Evolutionary conservation across 2,797 vertebrate species (phyloP).

Genomic region (Hippocampus kuda): DNA sequence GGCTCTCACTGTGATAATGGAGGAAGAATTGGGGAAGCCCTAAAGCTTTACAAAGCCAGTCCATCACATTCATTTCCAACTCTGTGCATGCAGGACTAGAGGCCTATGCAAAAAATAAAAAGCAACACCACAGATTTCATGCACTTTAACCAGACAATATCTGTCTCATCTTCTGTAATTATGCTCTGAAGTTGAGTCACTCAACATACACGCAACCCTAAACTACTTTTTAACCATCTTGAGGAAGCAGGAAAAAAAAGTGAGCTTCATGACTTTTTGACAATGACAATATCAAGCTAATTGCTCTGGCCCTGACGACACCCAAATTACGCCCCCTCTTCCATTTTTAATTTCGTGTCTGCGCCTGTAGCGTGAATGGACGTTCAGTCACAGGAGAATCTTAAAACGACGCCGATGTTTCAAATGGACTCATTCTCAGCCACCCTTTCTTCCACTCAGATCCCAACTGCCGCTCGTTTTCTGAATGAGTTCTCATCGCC

Average conservation of each 20-base stretch:
- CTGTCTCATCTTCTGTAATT: neutral
- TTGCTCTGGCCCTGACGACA: too few species aligned
- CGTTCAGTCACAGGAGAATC: too few species aligned
- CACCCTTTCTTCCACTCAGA: too few species aligned
- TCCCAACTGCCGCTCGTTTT: too few species aligned
- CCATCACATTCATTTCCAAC: slow-evolving; percentile 89
- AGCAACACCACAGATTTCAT: neutral
- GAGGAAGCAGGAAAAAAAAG: neutral
- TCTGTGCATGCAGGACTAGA: slow-evolving; percentile 92
- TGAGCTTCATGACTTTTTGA: too few species aligned
- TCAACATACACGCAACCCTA: neutral
- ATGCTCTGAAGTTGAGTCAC: neutral
- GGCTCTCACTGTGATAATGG: slow-evolving; percentile 79
- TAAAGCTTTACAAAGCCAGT: slow-evolving; percentile 93
- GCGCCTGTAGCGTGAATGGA: too few species aligned
- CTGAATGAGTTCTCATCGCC: too few species aligned
- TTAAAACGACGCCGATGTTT: too few species aligned
- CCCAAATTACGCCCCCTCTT: too few species aligned
- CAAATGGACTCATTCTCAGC: too few species aligned
- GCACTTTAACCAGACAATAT: neutral
- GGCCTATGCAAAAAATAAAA: slow-evolving; percentile 64
- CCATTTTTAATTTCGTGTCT: too few species aligned
- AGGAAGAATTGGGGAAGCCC: slow-evolving; percentile 85
- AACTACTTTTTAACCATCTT: neutral
- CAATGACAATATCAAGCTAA: too few species aligned